These are phyloP conservation scores for Galeruca laticollis DNA, from an alignment of 2,888 invertebrate genomes.

Conservation along the genomic window DNA sequence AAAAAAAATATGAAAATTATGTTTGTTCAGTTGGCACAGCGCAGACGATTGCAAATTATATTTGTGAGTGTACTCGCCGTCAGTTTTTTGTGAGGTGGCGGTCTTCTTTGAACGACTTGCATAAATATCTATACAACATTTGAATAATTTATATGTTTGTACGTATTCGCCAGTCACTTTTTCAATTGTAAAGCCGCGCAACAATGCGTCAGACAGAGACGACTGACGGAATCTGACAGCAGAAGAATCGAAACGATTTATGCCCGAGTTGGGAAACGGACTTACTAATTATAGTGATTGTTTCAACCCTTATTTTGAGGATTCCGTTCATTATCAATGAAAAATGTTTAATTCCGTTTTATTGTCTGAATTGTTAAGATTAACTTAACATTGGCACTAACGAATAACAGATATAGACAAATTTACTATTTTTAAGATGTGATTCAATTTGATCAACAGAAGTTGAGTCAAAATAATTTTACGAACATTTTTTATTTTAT, in stretches of 20 bases:
- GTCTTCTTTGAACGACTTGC: constrained; percentile 67
- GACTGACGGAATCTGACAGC: constrained; percentile 58
- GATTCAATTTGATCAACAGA: no score
- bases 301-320: no score
- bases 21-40: constrained; percentile 46
- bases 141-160: constrained; percentile 68
- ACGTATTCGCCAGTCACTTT: constrained; percentile 64
- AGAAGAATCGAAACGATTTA: constrained; percentile 47
- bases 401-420: no score
- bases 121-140: constrained; percentile 67
- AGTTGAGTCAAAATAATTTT: no score
- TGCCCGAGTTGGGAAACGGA: constrained; percentile 30
- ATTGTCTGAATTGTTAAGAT: no score
- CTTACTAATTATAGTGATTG: constrained; percentile 6
- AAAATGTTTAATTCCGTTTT: no score
- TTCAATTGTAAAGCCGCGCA: constrained; percentile 62
- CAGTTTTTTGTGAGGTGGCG: constrained; percentile 65
- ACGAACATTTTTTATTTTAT: no score
- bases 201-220: constrained; percentile 61
- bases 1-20: constrained; percentile 1
- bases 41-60: constrained; percentile 62
- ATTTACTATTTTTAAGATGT: no score
- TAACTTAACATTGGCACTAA: no score
- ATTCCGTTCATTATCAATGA: no score
- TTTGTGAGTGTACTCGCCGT: constrained; percentile 60